Evolutionary conservation across 2,113 vertebrate genomes (phyloP).

Genomic region (Erythrolamprus reginae): DNA sequence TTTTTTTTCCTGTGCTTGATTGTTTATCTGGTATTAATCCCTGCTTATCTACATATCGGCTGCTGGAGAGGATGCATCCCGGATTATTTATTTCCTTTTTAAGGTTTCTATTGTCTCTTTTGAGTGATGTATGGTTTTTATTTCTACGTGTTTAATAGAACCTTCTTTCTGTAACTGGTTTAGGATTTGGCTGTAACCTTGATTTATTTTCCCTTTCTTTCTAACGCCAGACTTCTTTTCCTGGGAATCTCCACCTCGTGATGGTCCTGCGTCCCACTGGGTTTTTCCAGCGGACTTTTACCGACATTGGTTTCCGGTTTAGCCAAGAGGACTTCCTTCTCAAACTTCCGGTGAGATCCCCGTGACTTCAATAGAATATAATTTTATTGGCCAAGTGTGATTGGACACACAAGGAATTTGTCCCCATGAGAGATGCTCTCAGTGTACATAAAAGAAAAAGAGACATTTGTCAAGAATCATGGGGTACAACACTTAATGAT

Average conservation of each 20-base stretch:
- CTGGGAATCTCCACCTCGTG: conserved; percentile 90
- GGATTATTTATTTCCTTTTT: neutral
- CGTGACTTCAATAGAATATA: too few relatives aligned
- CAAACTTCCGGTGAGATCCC: conserved; percentile 85
- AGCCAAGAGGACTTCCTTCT: conserved; percentile 96
- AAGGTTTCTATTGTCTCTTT: neutral
- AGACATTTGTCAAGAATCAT: too few relatives aligned
- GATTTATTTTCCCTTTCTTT: neutral
- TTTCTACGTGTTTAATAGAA: too few relatives aligned
- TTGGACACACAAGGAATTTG: too few relatives aligned
- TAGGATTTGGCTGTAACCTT: neutral
- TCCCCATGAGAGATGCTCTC: too few relatives aligned
- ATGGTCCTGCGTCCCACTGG: conserved; percentile 92
- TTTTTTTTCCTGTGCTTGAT: too few relatives aligned
- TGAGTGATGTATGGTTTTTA: neutral
- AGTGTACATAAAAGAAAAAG: too few relatives aligned
- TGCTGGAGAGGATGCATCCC: neutral
- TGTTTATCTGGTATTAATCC: neutral
- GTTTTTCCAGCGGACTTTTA: conserved; percentile 94
- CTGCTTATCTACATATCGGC: neutral
- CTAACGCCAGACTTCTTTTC: conserved; percentile 81
- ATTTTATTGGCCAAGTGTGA: too few relatives aligned
- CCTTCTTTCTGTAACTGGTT: too few relatives aligned
- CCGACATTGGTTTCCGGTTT: conserved; percentile 93
- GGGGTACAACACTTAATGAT: too few relatives aligned